These are phyloP conservation scores for Eurois occulta DNA, from an alignment of 2,888 invertebrate species.

Conservation along the genomic window DNA sequence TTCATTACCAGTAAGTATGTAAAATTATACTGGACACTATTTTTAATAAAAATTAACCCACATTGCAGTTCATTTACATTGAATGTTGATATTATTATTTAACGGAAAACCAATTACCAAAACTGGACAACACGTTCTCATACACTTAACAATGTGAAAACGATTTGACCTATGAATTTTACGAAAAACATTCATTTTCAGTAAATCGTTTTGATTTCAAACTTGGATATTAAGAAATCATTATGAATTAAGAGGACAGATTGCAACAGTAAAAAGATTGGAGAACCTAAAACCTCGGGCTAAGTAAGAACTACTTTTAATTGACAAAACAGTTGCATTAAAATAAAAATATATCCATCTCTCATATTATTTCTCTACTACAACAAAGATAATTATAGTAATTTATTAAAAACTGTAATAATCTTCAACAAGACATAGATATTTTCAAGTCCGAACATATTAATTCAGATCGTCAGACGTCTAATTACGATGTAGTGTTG, in stretches of 20 bases:
- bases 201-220: not conserved
- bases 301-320: not conserved
- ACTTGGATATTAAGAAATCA: not conserved
- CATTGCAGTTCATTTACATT: conserved; percentile 18
- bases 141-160: conserved; percentile 15
- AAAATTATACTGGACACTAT: conserved; percentile 36
- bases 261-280: not conserved
- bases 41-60: conserved; percentile 11
- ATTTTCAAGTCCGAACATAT: not conserved
- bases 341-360: not conserved
- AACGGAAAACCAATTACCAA: conserved; percentile 18
- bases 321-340: not conserved
- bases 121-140: conserved; percentile 33
- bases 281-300: not conserved
- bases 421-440: not conserved
- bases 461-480: not conserved
- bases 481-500: not conserved
- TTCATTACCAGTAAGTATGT: conserved; percentile 21
- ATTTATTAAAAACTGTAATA: not conserved
- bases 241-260: not conserved
- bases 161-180: not conserved
- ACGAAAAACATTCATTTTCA: not conserved
- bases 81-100: conserved; percentile 20
- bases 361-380: not conserved
- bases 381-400: not conserved